Percentiles rank a stretch among this genome's conserved stretches.
Evolutionary conservation across 2,797 vertebrate species (phyloP).

Genomic region (Pygocentrus nattereri): DNA sequence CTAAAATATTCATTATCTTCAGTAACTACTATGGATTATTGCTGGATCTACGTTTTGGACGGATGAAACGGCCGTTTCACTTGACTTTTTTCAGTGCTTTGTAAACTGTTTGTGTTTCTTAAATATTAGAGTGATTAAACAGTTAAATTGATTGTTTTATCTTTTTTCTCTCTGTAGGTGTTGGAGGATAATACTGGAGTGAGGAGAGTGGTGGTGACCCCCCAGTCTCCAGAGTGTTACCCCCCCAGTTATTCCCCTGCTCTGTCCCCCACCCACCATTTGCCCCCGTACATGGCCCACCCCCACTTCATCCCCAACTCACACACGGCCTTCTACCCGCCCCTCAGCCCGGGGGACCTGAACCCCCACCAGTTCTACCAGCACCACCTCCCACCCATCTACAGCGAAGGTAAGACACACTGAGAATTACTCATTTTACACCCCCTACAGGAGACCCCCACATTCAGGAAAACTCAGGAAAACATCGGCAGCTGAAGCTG

Average conservation of each 20-base stretch:
- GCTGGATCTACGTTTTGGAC: too few relatives aligned
- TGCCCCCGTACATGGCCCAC: slow-evolving; percentile 91
- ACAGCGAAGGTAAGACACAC: slow-evolving; percentile 88
- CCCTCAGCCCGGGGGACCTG: slow-evolving; percentile 93
- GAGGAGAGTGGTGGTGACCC: slow-evolving; percentile 94
- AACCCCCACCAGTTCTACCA: slow-evolving; percentile 93
- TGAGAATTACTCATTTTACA: background rate
- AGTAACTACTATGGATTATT: too few relatives aligned
- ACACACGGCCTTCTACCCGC: slow-evolving; percentile 92
- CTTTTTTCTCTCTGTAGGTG: slow-evolving; percentile 76
- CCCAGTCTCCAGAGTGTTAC: slow-evolving; percentile 96
- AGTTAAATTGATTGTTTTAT: background rate
- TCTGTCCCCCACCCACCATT: slow-evolving; percentile 93
- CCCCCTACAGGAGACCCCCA: background rate
- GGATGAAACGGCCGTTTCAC: too few relatives aligned
- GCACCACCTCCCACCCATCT: slow-evolving; percentile 94
- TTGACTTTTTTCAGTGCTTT: too few relatives aligned
- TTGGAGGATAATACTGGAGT: slow-evolving; percentile 96
- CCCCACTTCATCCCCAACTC: slow-evolving; percentile 96
- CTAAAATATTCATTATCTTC: too few relatives aligned
- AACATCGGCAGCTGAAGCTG: too few relatives aligned
- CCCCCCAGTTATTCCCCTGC: slow-evolving; percentile 94
- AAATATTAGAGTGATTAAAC: too few relatives aligned
- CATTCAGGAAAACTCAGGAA: too few relatives aligned
- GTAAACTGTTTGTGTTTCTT: too few relatives aligned